Evolutionary conservation across 2,888 invertebrate genomes (phyloP), one percentile per base, ranked within the genome.

Genomic region (Eilema griseolum): DNA sequence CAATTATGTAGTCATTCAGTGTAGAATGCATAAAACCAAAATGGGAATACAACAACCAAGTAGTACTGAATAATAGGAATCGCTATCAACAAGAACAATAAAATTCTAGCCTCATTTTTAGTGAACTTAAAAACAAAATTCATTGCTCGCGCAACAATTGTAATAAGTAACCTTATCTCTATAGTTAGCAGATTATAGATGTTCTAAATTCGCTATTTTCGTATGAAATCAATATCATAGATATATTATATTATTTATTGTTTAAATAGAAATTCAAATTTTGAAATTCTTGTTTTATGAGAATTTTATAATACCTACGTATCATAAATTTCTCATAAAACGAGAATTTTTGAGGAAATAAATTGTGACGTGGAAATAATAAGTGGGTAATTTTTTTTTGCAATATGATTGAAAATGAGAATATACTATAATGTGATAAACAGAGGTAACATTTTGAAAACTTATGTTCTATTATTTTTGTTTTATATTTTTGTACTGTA

Each of bases 401-500:
- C 52, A 52, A 52, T 41, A 41, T 52, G n/a, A 52, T n/a, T 52
- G 10, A 52, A 52, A 52, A 52, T n/a, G n/a, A 52, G 10, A 52
- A 52, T n/a, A 52, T 46, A 20, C 14, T 14, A 46, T 52, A 52
- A n/a, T 52, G 8, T 63, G 20, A 28, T 28, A 24, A 70, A 62
- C 5, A 23, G 67, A 68, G 20, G 14, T 66, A 11, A 8, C 68
- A 71, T 71, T 76, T 76, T 52, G 76, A 79, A 86, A 82, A 78
- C 85, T 87, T 86, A 88, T 73, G 74, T 71, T 70, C 83, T 88
- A 88, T 76, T 69, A 83, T 78, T 75, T 83, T 78, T 74, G 89
- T 89, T 89, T 89, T 75, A 56, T 82, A 78, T 74, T 89, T 90
- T 90, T 90, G 88, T 89, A 89, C 88, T 89, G 84, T 86, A 74